Base-by-base conservation (phyloP, 1,140 invertebrate genomes). In the Macrobrachium nipponense region DNA sequence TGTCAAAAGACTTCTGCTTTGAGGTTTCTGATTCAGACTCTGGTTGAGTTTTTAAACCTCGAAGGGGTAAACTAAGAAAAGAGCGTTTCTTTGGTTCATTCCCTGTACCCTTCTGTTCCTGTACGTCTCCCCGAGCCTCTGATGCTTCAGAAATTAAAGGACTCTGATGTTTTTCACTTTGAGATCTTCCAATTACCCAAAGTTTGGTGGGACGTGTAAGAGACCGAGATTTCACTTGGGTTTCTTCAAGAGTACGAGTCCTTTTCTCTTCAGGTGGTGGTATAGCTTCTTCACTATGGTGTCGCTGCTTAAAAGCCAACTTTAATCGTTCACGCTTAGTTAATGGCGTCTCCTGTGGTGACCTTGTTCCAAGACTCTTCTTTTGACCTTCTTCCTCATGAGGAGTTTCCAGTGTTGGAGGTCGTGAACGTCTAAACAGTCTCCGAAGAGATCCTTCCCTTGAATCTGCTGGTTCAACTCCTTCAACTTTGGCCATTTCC, bases 161-260 rank as follows among this genome's bases (percentile, higher is more conserved):
- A 59, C 83, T 86, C 10, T 66, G 51, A 14, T 80, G 64, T 27
- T 80, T 62, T 59, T 88, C 88, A 70, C 84, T 89, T 59, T 82
- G 80, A 61, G 80, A 86, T 14, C 86, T 78, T n/a, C 61, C 58
- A 17, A 62, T 59, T 58, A 88, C 75, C 86, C 86, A 85, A 7
- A 89, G 75, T 58, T 70, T 82, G 18, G 66, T 66, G 5, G 86
- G 82, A 7, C 86, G 64, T 27, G 77, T 85, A 20, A 85, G 66
- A 36, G 87, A 76, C 3, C 18, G 82, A 27, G 82, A 77, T 17
- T 84, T 84, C 5, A 51, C 43, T 61, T 84, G 82, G 43, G 64
- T n/a, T 44, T 77, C 79, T 23, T 81, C 72, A 51, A 51, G 20
- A 64, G 58, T 60, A 20, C 36, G 78, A 23, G 72, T 15, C 8